These are phyloP conservation scores for Paratrypauchen microcephalus DNA, from an alignment of 2,797 vertebrate genomes.

Conservation along the genomic window DNA sequence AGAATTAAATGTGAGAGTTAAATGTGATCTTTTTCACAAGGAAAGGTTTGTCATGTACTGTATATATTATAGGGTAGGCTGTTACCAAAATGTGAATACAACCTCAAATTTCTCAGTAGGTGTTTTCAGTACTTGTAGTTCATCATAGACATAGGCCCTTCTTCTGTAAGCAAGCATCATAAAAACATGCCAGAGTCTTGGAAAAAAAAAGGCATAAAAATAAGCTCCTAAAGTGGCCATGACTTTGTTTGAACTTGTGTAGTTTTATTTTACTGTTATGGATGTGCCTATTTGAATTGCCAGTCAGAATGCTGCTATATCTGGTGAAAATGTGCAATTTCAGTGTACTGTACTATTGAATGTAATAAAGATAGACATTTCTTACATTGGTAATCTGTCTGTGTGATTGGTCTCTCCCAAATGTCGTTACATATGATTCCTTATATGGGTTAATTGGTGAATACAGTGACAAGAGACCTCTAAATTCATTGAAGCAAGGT, in stretches of 20 bases:
- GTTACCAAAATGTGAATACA: conserved; percentile 12
- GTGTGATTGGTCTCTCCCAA: neutral
- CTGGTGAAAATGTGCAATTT: conserved; percentile 83
- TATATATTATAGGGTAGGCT: conserved; percentile 4
- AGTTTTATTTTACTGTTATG: conserved; percentile 67
- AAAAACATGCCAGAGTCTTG: conserved; percentile 37
- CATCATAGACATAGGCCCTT: neutral
- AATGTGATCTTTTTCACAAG: neutral
- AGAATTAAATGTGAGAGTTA: no score
- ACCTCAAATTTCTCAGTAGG: neutral
- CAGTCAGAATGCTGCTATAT: conserved; percentile 81
- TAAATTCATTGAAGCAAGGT: no score
- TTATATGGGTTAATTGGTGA: no score
- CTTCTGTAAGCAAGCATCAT: neutral
- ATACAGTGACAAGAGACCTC: no score
- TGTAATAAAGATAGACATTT: conserved; percentile 79
- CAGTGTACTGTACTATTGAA: conserved; percentile 78
- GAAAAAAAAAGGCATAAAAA: conserved; percentile 74
- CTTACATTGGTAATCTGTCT: conserved; percentile 73
- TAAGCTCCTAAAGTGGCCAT: conserved; percentile 50
- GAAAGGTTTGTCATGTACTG: conserved; percentile 5
- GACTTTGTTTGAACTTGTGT: conserved; percentile 48
- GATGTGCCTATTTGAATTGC: conserved; percentile 72
- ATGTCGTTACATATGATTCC: neutral
- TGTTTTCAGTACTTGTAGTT: conserved; percentile 3